Evolutionary conservation across 2,888 invertebrate genomes (phyloP), one percentile per base, ranked within the genome.

Genomic region (Eristalis arbustorum): DNA sequence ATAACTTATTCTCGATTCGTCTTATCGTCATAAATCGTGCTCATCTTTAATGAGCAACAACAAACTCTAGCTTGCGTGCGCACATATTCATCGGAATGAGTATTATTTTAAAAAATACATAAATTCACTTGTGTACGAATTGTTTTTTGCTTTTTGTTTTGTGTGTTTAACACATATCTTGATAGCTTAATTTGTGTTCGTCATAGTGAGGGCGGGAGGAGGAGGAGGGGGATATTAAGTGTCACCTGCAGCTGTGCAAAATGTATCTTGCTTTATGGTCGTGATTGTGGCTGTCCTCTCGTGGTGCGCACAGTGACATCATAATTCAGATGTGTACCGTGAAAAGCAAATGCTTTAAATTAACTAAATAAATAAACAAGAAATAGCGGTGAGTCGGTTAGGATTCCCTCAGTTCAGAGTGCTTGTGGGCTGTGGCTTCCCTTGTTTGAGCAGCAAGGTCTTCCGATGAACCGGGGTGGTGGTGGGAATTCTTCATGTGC

Each of bases 11-110:
- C 67, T 34, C 31, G 28, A 61, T 76, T 77, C 61, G 40, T 56
- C 71, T 59, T 81, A 76, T 72, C 66, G 71, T 2, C 49, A 67
- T 72, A 63, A 67, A 68, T 82, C 42, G 72, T 68, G 57, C 67
- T 77, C 23, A 57, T 82, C 75, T 75, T 61, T 37, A 66, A 75
- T 62, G 76, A 76, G 28, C 40, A 71, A 67, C 56, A 71, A 18
- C 5, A 71, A 56, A 72, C 10, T 61, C 42, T 69, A 68, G 63
- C 40, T 3, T n/a, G 40, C 40, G 59, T 49, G 37, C 14, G 23
- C 13, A 10, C 11, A 28, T 28, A 23, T 63, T 6, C 64, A 42
- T 14, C 23, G 14, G 49, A n/a, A 49, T 49, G 49, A 49, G 18
- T 49, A 49, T 49, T 49, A 49, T 49, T 49, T 49, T 18, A 49